Conservation (phyloP, 2,797 vertebrate genomes). For the Sebastes oblongus region DNA sequence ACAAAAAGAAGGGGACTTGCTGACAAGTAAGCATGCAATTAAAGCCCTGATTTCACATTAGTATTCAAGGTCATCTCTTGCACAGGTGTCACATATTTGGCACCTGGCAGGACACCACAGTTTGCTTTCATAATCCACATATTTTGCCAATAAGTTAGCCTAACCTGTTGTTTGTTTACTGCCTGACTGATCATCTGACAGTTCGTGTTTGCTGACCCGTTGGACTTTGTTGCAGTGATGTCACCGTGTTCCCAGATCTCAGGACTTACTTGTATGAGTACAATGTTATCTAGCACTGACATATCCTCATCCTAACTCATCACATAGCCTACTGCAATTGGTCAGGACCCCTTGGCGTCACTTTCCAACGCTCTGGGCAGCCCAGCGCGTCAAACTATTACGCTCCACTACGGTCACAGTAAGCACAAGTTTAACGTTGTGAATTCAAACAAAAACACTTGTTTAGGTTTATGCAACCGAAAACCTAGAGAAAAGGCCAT, state of each 20-base stretch:
- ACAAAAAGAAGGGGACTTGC: constrained; percentile 7
- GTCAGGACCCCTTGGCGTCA: too few relatives aligned
- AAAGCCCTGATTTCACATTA: constrained; percentile 6
- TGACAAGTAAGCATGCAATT: constrained; percentile 37
- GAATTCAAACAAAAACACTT: too few relatives aligned
- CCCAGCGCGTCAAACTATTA: too few relatives aligned
- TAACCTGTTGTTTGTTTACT: neutral
- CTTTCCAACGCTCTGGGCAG: too few relatives aligned
- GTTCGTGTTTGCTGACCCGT: neutral
- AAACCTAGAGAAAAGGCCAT: rapidly evolving
- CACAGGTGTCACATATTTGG: constrained; percentile 4
- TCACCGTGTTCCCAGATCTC: neutral
- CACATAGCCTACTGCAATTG: too few relatives aligned
- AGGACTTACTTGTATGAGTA: neutral
- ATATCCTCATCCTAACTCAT: too few relatives aligned
- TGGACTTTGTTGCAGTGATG: neutral
- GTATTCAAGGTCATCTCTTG: constrained; percentile 12
- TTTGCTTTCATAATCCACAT: neutral
- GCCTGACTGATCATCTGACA: neutral
- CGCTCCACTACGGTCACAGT: too few relatives aligned
- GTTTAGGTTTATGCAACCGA: too few relatives aligned
- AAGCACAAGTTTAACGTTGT: rapidly evolving
- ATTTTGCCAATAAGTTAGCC: neutral
- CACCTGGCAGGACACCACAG: neutral
- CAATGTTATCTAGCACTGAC: neutral